Percentiles rank a stretch among this genome's conserved stretches.
Conservation (phyloP, 2,888 invertebrate genomes). For the Diplolepis rosae region DNA sequence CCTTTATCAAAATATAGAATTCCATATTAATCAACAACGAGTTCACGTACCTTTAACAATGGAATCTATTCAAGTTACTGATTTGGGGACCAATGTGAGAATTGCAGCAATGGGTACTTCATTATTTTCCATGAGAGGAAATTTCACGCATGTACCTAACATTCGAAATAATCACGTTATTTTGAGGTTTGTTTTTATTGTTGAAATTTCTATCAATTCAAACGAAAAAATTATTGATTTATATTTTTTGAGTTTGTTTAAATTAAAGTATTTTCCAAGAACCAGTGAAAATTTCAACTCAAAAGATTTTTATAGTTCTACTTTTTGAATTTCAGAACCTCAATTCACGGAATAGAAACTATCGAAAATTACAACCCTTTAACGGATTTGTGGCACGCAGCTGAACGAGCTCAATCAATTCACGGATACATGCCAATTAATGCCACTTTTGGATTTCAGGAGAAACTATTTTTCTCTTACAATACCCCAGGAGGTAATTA, state of each 20-base stretch:
- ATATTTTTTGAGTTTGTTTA: too few relatives aligned
- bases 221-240: too few relatives aligned
- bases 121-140: conserved; percentile 82
- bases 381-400: conserved; percentile 79
- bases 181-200: conserved; percentile 76
- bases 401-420: conserved; percentile 81
- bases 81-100: conserved; percentile 78
- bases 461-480: conserved; percentile 65
- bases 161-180: conserved; percentile 77
- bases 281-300: too few relatives aligned
- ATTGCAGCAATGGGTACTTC: conserved; percentile 76
- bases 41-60: conserved; percentile 77
- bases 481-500: conserved; percentile 64
- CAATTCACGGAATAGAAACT: conserved; percentile 75
- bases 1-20: conserved; percentile 69
- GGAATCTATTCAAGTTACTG: conserved; percentile 76
- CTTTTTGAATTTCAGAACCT: conserved; percentile 70
- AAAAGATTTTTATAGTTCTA: neutral
- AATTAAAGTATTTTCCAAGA: too few relatives aligned
- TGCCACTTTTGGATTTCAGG: conserved; percentile 65
- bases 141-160: conserved; percentile 78
- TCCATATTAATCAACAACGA: conserved; percentile 75
- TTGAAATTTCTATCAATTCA: neutral
- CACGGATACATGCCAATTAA: conserved; percentile 81
- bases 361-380: conserved; percentile 79